Conservation (phyloP, 2,113 vertebrate genomes). For the Thamnophis sirtalis region DNA sequence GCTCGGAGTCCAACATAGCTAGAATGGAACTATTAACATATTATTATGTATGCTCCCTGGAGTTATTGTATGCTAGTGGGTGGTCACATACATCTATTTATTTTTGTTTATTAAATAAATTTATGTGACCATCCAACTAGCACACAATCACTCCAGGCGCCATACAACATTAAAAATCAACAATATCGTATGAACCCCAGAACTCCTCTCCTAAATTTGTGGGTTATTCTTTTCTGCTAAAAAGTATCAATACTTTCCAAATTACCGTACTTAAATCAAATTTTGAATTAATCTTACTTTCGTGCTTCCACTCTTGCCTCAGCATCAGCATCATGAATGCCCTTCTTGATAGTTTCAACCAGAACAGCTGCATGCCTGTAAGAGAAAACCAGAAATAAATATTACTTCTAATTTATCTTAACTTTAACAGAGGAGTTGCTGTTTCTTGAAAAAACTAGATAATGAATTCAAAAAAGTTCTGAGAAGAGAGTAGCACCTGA, state of each 20-base stretch:
- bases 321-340: constrained; percentile 92
- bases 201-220: neutral
- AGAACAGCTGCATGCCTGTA: constrained; percentile 87
- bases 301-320: constrained; percentile 94
- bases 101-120: neutral
- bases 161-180: neutral
- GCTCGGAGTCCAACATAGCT: neutral
- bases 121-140: neutral
- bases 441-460: neutral
- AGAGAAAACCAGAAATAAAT: neutral
- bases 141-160: neutral
- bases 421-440: neutral
- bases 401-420: neutral
- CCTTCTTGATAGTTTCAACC: constrained; percentile 96
- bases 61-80: neutral
- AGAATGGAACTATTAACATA: neutral
- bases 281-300: constrained; percentile 78
- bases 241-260: neutral
- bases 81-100: neutral
- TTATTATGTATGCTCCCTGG: neutral
- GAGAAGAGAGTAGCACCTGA: neutral
- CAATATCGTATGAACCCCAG: neutral
- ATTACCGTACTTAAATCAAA: neutral
- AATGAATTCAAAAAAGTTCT: neutral
- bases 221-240: neutral